These are phyloP conservation scores for Lepeophtheirus nordmannii DNA, from an alignment of 2,888 invertebrate species.

Conservation along the genomic window DNA sequence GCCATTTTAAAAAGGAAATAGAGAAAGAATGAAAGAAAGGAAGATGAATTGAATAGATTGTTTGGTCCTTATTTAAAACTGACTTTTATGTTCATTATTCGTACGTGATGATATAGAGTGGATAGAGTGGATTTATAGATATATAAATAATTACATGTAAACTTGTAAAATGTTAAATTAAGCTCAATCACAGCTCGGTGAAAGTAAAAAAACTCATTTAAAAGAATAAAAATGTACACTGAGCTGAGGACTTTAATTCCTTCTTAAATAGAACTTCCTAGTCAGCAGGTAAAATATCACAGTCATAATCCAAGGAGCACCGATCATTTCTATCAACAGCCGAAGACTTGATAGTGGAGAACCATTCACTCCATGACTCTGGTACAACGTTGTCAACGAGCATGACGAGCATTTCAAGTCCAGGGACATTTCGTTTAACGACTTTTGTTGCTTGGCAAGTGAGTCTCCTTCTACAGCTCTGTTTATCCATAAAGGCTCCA, in stretches of 20 bases:
- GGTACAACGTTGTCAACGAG: conserved; percentile 8
- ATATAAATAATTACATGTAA: not conserved
- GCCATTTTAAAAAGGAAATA: conserved; percentile 52
- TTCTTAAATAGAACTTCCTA: not conserved
- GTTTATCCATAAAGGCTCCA: conserved; percentile 12
- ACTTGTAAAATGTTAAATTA: not conserved
- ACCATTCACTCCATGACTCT: conserved; percentile 8
- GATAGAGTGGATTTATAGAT: not conserved
- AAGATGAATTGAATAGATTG: no score
- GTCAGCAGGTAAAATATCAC: conserved; percentile 1
- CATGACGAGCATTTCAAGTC: conserved; percentile 4
- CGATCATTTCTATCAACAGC: conserved; percentile 8
- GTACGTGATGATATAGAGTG: not conserved
- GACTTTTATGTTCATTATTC: no score
- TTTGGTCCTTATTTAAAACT: no score
- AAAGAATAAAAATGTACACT: no score
- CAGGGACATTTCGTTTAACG: conserved; percentile 7
- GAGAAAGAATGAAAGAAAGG: conserved; percentile 33
- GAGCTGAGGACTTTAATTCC: no score
- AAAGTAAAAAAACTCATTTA: no score
- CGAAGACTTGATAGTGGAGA: conserved; percentile 5
- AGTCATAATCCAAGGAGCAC: conserved; percentile 10
- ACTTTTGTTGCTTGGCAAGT: conserved; percentile 10
- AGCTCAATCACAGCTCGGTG: not conserved
- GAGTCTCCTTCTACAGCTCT: conserved; percentile 4